phyloP scores from a whole-genome alignment of 1,140 invertebrate genomes.

The Pararge aegeria region DNA sequence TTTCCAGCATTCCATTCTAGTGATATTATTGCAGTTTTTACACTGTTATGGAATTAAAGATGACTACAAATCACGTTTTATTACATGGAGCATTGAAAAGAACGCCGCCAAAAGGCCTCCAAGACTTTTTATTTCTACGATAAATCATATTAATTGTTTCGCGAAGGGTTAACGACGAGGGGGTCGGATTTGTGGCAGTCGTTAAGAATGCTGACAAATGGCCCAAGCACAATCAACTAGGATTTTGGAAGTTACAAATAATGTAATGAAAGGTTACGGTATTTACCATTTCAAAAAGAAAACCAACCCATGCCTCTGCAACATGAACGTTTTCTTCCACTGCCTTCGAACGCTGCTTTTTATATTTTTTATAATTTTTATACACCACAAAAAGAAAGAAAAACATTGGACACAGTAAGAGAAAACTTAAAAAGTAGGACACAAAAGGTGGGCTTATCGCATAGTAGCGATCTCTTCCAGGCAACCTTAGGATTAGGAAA shows the following conservation, averaged over 20 bases:
- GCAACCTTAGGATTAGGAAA: too few relatives aligned
- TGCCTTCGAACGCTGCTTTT: too few relatives aligned
- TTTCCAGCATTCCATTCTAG: neutral
- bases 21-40: neutral
- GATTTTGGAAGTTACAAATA: neutral
- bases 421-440: too few relatives aligned
- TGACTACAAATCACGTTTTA: constrained; percentile 19
- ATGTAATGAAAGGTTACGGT: too few relatives aligned
- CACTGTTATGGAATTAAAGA: constrained; percentile 7
- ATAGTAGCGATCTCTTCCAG: too few relatives aligned
- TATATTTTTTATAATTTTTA: too few relatives aligned
- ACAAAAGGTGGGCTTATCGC: too few relatives aligned
- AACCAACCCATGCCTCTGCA: too few relatives aligned
- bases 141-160: constrained; percentile 26
- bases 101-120: constrained; percentile 9
- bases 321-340: too few relatives aligned
- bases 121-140: constrained; percentile 24
- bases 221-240: neutral
- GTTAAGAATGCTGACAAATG: constrained; percentile 13
- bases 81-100: constrained; percentile 12
- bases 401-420: too few relatives aligned
- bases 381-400: too few relatives aligned
- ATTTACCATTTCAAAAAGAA: too few relatives aligned
- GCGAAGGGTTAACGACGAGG: constrained; percentile 20
- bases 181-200: constrained; percentile 17